phyloP scores from a whole-genome alignment of 2,113 vertebrate genomes.

The Rhineura floridana region DNA sequence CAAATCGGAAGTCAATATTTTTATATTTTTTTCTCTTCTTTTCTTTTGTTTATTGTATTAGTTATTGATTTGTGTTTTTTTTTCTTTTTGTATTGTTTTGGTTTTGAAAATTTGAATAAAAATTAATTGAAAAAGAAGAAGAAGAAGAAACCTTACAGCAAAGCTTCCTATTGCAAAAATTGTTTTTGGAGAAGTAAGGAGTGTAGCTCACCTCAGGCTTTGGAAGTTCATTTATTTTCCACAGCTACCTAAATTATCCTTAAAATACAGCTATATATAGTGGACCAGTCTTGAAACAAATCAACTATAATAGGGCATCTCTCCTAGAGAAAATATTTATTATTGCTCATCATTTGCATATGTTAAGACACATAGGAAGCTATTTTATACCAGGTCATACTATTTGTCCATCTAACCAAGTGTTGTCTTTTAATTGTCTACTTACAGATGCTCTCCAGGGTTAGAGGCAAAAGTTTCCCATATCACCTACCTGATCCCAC shows the following conservation, averaged over 20 bases:
- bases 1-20: too few relatives aligned
- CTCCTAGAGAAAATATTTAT: neutral
- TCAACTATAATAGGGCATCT: neutral
- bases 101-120: too few relatives aligned
- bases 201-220: neutral
- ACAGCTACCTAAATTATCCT: neutral
- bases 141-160: neutral
- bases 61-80: too few relatives aligned
- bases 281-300: neutral
- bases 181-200: neutral
- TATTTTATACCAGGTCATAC: neutral
- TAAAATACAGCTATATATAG: neutral
- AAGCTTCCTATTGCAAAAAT: conserved; percentile 25
- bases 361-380: neutral
- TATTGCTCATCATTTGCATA: neutral
- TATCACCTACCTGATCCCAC: too few relatives aligned
- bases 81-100: too few relatives aligned
- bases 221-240: neutral
- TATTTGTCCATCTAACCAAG: too few relatives aligned
- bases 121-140: neutral
- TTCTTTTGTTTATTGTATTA: too few relatives aligned
- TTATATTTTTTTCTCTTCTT: too few relatives aligned
- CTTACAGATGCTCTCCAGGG: too few relatives aligned
- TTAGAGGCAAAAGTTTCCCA: too few relatives aligned
- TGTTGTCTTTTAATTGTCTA: too few relatives aligned